A percentile compares a stretch with the other conserved stretches of the same genome.
phyloP scores from a whole-genome alignment of 1,140 invertebrate genomes.

The Philopotamus ludificatus region DNA sequence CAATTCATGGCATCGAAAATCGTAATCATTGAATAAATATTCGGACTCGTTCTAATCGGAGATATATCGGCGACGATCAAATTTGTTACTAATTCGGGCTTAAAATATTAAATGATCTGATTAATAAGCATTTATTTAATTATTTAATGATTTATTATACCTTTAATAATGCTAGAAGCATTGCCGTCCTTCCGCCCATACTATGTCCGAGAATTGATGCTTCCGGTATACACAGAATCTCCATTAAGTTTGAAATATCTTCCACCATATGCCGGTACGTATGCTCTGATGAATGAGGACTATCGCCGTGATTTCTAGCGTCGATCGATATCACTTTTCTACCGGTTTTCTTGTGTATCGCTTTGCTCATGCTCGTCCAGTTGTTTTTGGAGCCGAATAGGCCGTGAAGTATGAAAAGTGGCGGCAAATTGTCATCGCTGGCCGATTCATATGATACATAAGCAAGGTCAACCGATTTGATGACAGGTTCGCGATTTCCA shows the following conservation, averaged over 20 bases:
- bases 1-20: constrained; percentile 68
- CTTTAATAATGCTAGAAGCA: constrained; percentile 67
- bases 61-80: constrained; percentile 84
- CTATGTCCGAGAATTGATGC: constrained; percentile 81
- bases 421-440: constrained; percentile 47
- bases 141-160: constrained; percentile 15
- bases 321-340: constrained; percentile 76
- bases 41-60: constrained; percentile 66
- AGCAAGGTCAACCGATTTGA: constrained; percentile 55
- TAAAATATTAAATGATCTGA: constrained; percentile 42
- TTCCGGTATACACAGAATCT: constrained; percentile 61
- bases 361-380: constrained; percentile 77
- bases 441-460: constrained; percentile 58
- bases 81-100: constrained; percentile 77
- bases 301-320: constrained; percentile 89
- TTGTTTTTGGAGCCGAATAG: constrained; percentile 79
- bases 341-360: constrained; percentile 63
- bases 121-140: not conserved
- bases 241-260: constrained; percentile 69
- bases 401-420: constrained; percentile 82
- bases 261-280: constrained; percentile 69
- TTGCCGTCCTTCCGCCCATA: constrained; percentile 85
- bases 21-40: constrained; percentile 61
- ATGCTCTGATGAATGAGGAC: constrained; percentile 72
- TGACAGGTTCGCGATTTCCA: constrained; percentile 12